Evolutionary conservation across 2,888 invertebrate genomes (phyloP).

Genomic region (Atethmia centrago): DNA sequence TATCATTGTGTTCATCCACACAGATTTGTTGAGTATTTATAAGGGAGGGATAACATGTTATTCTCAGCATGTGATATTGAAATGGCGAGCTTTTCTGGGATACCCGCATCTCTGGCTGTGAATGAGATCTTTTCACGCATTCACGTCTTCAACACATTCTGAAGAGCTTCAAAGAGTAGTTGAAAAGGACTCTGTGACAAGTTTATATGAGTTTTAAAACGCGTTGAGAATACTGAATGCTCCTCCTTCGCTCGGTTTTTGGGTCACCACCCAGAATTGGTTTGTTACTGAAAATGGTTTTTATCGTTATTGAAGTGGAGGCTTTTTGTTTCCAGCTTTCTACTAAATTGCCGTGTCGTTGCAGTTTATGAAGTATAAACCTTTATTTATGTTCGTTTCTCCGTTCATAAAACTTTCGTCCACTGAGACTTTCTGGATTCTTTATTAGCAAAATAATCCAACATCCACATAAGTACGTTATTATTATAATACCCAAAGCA

Average conservation of each 20-base stretch:
- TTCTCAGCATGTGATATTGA: constrained; percentile 38
- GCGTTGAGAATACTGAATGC: constrained; percentile 46
- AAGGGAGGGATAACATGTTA: constrained; percentile 26
- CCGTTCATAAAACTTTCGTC: constrained; percentile 46
- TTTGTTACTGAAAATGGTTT: constrained; percentile 45
- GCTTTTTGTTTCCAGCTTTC: constrained; percentile 40
- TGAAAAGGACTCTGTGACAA: constrained; percentile 59
- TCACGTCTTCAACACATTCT: constrained; percentile 36
- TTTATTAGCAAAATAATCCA: constrained; percentile 12
- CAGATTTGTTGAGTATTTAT: constrained; percentile 41
- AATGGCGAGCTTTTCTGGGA: constrained; percentile 23
- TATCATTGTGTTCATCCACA: constrained; percentile 28
- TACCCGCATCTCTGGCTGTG: constrained; percentile 11
- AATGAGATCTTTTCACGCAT: constrained; percentile 46
- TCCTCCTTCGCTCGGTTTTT: constrained; percentile 30
- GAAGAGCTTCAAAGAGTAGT: constrained; percentile 47
- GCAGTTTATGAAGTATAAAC: constrained; percentile 60
- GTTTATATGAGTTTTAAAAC: constrained; percentile 58
- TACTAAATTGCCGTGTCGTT: constrained; percentile 48
- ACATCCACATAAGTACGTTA: neutral
- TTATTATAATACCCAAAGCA: neutral
- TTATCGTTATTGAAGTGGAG: constrained; percentile 49
- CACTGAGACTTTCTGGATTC: constrained; percentile 11
- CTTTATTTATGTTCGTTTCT: constrained; percentile 43
- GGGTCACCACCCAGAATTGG: constrained; percentile 49